Evolutionary conservation across 2,113 vertebrate genomes (phyloP).

Genomic region (Trichechus manatus): DNA sequence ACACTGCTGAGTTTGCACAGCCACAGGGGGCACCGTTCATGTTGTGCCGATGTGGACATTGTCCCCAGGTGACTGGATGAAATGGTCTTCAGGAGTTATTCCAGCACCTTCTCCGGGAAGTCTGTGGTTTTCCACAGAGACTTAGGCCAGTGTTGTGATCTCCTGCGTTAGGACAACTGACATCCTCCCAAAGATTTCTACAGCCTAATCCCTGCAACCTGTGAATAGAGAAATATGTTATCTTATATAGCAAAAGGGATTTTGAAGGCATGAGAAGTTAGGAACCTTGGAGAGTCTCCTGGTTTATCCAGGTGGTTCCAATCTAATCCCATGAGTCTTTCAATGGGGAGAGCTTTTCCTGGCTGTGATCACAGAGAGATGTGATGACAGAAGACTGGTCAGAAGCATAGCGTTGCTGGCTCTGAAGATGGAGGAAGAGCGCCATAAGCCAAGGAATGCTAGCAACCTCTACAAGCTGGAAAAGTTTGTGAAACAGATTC

Average conservation of each 20-base stretch:
- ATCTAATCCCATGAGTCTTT: too few species aligned
- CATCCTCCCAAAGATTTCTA: not conserved
- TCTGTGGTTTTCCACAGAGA: not conserved
- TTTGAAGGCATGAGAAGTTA: not conserved
- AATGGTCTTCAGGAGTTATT: not conserved
- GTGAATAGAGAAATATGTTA: not conserved
- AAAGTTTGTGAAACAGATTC: not conserved
- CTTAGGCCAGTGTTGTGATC: not conserved
- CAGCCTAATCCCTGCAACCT: not conserved
- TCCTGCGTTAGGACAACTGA: not conserved
- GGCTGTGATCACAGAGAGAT: not conserved
- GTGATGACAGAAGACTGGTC: not conserved
- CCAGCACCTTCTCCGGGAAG: not conserved
- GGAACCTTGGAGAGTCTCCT: not conserved
- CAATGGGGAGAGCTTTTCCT: not conserved
- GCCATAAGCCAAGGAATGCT: not conserved
- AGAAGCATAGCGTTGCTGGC: not conserved
- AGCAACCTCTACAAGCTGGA: not conserved
- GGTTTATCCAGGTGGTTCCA: not conserved
- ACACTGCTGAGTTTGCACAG: not conserved
- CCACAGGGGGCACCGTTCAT: not conserved
- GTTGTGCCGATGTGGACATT: rapidly evolving
- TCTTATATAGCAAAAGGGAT: not conserved
- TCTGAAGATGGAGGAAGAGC: not conserved
- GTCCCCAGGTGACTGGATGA: rapidly evolving